Conservation (phyloP, 2,797 vertebrate genomes). For the Pseudomugil tenellus region DNA sequence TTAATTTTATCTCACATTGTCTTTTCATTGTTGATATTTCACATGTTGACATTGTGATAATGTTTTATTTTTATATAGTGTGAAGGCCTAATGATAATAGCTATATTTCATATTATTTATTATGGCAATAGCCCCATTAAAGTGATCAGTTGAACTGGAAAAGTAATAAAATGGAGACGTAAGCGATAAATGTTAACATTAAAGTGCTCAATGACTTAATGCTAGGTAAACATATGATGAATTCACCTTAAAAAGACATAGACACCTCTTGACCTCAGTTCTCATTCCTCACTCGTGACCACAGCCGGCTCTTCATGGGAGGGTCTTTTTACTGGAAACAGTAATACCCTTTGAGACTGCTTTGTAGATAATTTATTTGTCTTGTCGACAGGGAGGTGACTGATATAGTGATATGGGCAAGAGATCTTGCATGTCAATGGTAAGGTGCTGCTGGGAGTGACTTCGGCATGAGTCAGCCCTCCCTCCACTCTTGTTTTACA, state of each 20-base stretch:
- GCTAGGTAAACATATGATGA: conserved; percentile 1
- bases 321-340: conserved; percentile 63
- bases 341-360: conserved; percentile 57
- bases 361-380: conserved; percentile 71
- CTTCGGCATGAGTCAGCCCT: conserved; percentile 62
- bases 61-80: background rate
- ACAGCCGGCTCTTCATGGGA: conserved; percentile 52
- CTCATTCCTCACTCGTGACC: conserved; percentile 62
- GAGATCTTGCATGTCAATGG: conserved; percentile 64
- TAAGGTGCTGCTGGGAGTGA: conserved; percentile 66
- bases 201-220: conserved; percentile 7
- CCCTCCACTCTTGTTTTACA: conserved; percentile 54
- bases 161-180: background rate
- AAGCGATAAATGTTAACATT: background rate
- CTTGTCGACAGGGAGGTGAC: conserved; percentile 66
- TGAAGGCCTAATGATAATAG: background rate
- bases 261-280: conserved; percentile 22
- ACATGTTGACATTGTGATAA: background rate
- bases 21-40: background rate
- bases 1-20: background rate
- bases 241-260: background rate
- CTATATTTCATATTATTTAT: background rate
- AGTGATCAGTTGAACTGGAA: background rate
- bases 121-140: background rate
- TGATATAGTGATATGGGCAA: conserved; percentile 67